phyloP scores from a whole-genome alignment of 1,140 invertebrate species.

The Littorina saxatilis region DNA sequence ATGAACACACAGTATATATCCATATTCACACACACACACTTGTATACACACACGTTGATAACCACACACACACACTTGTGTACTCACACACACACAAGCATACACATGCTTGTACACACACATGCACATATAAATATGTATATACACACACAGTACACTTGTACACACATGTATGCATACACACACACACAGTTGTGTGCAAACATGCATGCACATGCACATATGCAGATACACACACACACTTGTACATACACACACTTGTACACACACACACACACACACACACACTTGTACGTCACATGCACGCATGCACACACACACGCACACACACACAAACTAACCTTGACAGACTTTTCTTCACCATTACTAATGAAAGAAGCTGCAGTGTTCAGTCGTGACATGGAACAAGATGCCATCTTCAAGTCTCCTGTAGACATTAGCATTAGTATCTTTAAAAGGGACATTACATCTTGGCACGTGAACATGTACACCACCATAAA shows the following conservation, averaged over 20 bases:
- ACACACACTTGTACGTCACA: not conserved
- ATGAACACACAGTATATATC: no score
- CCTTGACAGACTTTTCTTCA: not conserved
- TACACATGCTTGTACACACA: not conserved
- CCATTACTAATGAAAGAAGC: constrained; percentile 11
- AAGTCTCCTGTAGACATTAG: not conserved
- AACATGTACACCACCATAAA: not conserved
- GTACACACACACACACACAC: not conserved
- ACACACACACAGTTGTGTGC: not conserved
- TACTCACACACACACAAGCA: not conserved
- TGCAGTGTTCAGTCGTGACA: constrained; percentile 40
- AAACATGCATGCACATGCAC: not conserved
- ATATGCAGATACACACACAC: not conserved
- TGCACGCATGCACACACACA: not conserved
- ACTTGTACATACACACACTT: not conserved
- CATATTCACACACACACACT: no score
- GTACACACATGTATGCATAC: not conserved
- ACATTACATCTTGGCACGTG: not conserved
- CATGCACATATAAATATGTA: not conserved
- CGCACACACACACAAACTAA: no score
- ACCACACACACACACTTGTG: no score
- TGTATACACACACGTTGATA: no score
- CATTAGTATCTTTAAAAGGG: not conserved
- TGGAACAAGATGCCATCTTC: constrained; percentile 18
- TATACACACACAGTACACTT: not conserved